Evolutionary conservation across 2,113 vertebrate genomes (phyloP), one percentile per base, ranked within the genome.

Genomic region (Pao palembangensis): DNA sequence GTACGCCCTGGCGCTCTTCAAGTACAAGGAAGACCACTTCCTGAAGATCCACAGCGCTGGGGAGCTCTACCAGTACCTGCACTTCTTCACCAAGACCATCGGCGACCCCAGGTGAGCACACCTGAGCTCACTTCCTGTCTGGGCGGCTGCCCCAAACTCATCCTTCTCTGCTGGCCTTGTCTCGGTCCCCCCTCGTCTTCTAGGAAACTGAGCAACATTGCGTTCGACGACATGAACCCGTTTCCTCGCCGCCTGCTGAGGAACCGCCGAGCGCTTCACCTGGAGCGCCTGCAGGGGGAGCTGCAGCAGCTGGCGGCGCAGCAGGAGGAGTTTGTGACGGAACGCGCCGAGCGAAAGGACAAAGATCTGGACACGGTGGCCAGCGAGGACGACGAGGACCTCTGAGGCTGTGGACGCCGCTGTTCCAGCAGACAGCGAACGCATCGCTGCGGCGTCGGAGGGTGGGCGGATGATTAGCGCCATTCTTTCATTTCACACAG

Each of bases 31-130:
- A 75, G 93, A 96, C 5, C 92, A 91, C 76, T 92, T 99, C 57
- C 84, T 99, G 64, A 93, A 92, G 79, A 92, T 99, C 61, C 88
- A 90, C 51, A 81, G 75, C 10, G 82, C 93, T 62, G 94, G n/a
- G n/a, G n/a, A 97, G 78, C 92, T 98, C 71, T 96, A 96, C 85
- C 94, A 96, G 56, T 98, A 96, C 64, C 90, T 98, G 7, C 92
- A 91, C 25, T 92, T 95, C 81, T 96, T 97, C 82, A 94, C 96
- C 0, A 95, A 93, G 85, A 97, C 94, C 38, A 91, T 99, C 50
- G 81, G 55, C 2, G 90, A 98, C 50, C 76, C 91, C 88, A 93
- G 93, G 96, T 96, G 87, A 77, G 4, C 51, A 56, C 47, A 44
- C 17, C 23, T 19, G 41, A 2, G 13, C 19, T 38, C 3, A 18